Conservation (phyloP, 2,113 vertebrate genomes). For the Sylvia atricapilla region DNA sequence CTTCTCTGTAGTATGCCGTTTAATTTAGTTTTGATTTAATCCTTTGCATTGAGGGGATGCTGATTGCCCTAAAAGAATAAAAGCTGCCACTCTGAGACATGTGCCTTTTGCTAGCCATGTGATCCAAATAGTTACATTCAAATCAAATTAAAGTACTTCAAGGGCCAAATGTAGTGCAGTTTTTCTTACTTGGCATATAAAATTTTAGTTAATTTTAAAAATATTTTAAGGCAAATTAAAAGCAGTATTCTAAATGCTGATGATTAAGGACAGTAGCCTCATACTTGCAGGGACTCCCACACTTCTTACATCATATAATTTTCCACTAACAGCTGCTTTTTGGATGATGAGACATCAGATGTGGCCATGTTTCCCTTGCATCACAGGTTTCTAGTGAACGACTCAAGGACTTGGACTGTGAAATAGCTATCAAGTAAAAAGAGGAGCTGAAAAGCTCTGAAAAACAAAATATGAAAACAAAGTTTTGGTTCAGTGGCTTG, state of each 20-base stretch:
- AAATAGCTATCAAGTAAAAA: neutral
- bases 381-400: neutral
- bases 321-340: neutral
- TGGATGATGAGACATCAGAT: neutral
- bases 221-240: neutral
- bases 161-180: neutral
- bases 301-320: neutral
- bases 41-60: neutral
- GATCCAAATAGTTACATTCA: neutral
- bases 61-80: neutral
- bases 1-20: neutral
- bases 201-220: neutral
- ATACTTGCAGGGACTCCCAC: neutral
- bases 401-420: neutral
- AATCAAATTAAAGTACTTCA: neutral
- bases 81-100: neutral
- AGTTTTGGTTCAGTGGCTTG: constrained; percentile 22
- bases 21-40: constrained; percentile 43
- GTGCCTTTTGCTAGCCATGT: neutral
- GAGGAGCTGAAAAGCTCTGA: neutral
- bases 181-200: neutral
- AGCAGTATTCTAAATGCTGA: neutral
- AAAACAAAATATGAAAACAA: constrained; percentile 28
- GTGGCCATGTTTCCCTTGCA: neutral
- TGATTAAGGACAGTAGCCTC: neutral